These are phyloP conservation scores for Eurytoma adleriae DNA, from an alignment of 2,888 invertebrate genomes.

Conservation along the genomic window DNA sequence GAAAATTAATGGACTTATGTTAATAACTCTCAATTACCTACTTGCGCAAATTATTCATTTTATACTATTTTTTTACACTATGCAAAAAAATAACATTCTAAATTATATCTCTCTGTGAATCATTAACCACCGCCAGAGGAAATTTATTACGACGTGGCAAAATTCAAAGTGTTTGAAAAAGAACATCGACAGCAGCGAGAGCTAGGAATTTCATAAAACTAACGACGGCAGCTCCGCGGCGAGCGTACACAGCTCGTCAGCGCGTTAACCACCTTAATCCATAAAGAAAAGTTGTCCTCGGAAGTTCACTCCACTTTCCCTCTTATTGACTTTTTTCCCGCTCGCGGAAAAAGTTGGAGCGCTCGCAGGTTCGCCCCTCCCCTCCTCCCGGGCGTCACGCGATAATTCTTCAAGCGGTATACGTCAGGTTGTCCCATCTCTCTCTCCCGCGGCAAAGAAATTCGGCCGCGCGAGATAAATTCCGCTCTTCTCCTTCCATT, in stretches of 20 bases:
- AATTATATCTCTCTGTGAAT: no score
- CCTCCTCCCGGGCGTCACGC: slow-evolving; percentile 32
- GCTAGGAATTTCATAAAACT: no score
- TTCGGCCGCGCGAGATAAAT: slow-evolving; percentile 61
- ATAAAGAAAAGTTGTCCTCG: slow-evolving; percentile 12
- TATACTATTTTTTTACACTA: no score
- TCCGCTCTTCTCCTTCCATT: slow-evolving; percentile 31
- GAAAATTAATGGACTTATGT: no score
- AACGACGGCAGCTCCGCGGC: not conserved
- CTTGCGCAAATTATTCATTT: no score
- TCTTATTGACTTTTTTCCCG: slow-evolving; percentile 39
- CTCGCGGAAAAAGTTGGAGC: not conserved
- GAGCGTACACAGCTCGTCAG: not conserved
- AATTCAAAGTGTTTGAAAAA: no score
- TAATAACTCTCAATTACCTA: no score
- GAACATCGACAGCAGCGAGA: no score
- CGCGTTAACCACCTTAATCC: slow-evolving; percentile 20
- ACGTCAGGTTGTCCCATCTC: slow-evolving; percentile 28
- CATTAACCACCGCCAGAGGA: no score
- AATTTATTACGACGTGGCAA: no score
- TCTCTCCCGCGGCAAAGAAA: slow-evolving; percentile 54
- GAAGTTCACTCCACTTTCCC: slow-evolving; percentile 36
- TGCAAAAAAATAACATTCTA: no score
- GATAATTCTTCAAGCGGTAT: slow-evolving; percentile 55
- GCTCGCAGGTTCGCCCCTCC: slow-evolving; percentile 3